These are phyloP conservation scores for Caenorhabditis remanei DNA, from an alignment of 1,140 invertebrate species.

Conservation along the genomic window DNA sequence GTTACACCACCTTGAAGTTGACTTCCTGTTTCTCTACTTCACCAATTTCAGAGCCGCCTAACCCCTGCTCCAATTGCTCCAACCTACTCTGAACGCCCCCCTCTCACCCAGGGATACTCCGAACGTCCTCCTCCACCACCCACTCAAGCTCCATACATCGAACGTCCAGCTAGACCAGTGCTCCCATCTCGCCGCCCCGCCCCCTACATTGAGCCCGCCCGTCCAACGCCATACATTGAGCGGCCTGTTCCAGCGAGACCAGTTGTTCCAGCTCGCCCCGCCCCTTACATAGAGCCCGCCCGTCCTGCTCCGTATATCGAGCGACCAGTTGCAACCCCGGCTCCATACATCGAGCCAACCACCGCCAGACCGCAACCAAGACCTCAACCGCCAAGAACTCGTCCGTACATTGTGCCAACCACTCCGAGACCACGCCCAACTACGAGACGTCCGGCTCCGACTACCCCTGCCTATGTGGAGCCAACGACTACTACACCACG, in stretches of 20 bases:
- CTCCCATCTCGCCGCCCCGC: neutral
- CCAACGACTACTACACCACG: conserved; percentile 16
- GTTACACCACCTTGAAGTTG: neutral
- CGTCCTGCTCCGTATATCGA: conserved; percentile 1
- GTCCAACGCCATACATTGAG: neutral
- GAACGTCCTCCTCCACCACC: neutral
- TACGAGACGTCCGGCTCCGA: neutral
- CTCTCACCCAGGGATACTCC: neutral
- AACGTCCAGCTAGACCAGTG: neutral
- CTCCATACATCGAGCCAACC: conserved; percentile 15
- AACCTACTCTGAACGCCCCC: neutral
- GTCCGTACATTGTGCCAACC: conserved; percentile 21
- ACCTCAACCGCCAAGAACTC: conserved; percentile 44
- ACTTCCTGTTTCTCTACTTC: neutral
- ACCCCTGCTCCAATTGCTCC: conserved; percentile 13
- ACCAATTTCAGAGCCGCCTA: neutral
- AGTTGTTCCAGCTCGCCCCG: neutral
- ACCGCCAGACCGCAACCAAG: conserved; percentile 27
- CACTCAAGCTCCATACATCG: neutral
- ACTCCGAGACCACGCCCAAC: neutral
- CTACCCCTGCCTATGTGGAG: neutral
- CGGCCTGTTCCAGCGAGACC: neutral
- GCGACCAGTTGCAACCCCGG: neutral
- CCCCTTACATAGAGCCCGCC: conserved; percentile 3
- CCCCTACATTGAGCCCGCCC: neutral